A percentile compares a stretch with the other conserved stretches of the same genome.
Conservation (phyloP, 1,140 invertebrate genomes). For the Planococcus citri region DNA sequence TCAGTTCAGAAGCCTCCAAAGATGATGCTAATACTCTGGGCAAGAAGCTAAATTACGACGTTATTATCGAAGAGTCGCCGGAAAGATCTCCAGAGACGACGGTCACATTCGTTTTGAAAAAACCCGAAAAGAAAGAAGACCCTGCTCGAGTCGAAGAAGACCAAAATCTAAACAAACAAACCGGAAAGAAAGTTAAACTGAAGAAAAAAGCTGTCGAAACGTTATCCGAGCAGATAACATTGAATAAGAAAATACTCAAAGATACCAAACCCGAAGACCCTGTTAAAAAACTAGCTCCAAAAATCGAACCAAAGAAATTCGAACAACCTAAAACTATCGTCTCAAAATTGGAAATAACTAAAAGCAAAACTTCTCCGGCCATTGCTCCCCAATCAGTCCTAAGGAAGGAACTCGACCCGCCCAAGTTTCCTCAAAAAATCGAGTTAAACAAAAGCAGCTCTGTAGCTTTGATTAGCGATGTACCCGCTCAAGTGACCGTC, state of each 20-base stretch:
- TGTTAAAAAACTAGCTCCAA: background rate
- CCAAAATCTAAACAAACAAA: background rate
- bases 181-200: background rate
- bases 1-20: background rate
- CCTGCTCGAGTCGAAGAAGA: background rate
- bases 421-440: background rate
- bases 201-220: background rate
- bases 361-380: background rate
- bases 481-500: background rate
- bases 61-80: slow-evolving; percentile 22
- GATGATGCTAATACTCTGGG: background rate
- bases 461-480: background rate
- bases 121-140: background rate
- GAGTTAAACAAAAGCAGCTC: background rate
- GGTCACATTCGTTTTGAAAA: slow-evolving; percentile 14
- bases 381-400: background rate
- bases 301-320: no score
- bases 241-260: background rate
- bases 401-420: background rate
- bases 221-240: background rate
- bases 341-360: background rate
- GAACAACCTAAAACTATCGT: no score
- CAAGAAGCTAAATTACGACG: slow-evolving; percentile 23
- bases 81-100: slow-evolving; percentile 21
- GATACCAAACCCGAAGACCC: background rate